Evolutionary conservation across 2,888 invertebrate species (phyloP), one percentile per base, ranked within the genome.

Genomic region (Cerceris ruficornis): DNA sequence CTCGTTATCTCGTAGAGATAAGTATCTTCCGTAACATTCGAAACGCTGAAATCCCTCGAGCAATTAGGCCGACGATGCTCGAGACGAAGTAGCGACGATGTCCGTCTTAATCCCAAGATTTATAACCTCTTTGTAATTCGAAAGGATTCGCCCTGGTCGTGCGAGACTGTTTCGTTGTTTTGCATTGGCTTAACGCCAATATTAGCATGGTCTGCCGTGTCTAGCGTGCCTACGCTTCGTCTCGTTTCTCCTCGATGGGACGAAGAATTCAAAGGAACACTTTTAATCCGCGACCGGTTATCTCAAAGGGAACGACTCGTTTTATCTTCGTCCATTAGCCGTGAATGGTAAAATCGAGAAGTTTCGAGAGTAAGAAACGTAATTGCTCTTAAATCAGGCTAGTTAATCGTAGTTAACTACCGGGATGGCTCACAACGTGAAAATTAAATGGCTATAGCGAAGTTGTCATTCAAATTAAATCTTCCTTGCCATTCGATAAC

Each of bases 211-310:
- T n/a, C 52, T 52, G 11, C 7, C 9, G 14, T 52, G n/a, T 7
- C n/a, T 14, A 52, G n/a, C 69, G 7, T 11, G 5, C 52, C n/a
- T 46, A 54, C 28, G 43, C 50, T 59, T 52, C 9, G 28, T 41
- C 39, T 57, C 50, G 17, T 41, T 50, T 15, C 4, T 17, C 59
- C 4, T 65, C 62, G 17, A 13, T 75, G 28, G 54, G 57, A 42
- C 28, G 39, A 43, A 58, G 68, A 58, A 68, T 75, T 62, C 59
- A 65, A 67, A 28, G 54, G 50, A 54, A 58, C 28, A 81, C 62
- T 68, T 83, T 75, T 73, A 49, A 69, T 69, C 46, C 41, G 43
- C 57, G 81, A 77, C 81, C 75, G 81, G 75, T 83, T 83, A 49
- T 60, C 50, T 71, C 64, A 60, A 72, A 75, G 58, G 42, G 50